Evolutionary conservation across 2,113 vertebrate genomes (phyloP).

Genomic region (Mustelus asterias): DNA sequence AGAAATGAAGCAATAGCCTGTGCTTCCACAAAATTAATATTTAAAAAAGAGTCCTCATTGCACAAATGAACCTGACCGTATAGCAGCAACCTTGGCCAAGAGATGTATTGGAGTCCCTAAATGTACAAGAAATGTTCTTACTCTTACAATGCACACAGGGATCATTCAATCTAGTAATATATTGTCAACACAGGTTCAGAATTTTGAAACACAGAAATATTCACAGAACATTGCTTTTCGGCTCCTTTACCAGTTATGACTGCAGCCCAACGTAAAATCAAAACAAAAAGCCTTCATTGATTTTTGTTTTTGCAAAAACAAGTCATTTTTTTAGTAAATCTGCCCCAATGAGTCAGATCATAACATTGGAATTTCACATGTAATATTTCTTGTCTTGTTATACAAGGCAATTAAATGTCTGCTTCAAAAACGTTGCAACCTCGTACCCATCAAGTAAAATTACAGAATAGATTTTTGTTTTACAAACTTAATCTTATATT

Average conservation of each 20-base stretch:
- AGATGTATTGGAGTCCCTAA: too few species aligned
- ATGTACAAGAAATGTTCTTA: too few species aligned
- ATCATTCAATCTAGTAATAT: too few species aligned
- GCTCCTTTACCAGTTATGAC: neutral
- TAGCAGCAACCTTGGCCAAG: neutral
- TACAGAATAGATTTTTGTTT: neutral
- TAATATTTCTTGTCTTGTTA: neutral
- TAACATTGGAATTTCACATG: neutral
- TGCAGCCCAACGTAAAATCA: neutral
- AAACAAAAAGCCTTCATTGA: too few species aligned
- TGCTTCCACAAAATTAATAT: neutral
- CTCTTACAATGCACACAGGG: too few species aligned
- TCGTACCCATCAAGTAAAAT: neutral
- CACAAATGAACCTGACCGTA: neutral
- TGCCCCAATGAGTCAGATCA: neutral
- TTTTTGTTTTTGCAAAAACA: neutral
- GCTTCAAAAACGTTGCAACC: neutral
- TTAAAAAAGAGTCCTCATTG: neutral
- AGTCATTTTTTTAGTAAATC: neutral
- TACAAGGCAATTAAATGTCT: neutral
- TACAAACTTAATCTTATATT: too few species aligned
- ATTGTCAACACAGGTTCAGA: neutral
- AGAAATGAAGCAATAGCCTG: neutral
- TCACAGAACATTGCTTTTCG: neutral
- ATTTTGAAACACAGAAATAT: neutral